These are phyloP conservation scores for Euzophera pinguis DNA, from an alignment of 2,888 invertebrate species.

Conservation along the genomic window DNA sequence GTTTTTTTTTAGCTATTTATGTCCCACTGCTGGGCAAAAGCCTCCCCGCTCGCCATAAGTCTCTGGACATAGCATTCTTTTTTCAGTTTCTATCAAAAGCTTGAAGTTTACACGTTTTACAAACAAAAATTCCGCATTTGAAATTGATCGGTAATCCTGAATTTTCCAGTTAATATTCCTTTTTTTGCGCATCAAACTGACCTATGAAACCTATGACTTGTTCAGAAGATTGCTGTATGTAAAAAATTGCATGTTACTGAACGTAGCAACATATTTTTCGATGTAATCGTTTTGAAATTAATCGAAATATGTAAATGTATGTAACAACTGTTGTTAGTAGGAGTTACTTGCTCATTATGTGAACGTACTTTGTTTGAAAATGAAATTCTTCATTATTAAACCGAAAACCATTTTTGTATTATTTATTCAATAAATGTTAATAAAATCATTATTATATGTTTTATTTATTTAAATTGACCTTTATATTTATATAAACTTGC, in stretches of 20 bases:
- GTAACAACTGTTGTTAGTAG: constrained; percentile 45
- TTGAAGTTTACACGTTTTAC: too few species aligned
- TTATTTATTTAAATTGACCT: constrained; percentile 24
- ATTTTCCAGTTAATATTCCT: background rate
- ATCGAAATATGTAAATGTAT: constrained; percentile 39
- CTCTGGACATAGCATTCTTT: too few species aligned
- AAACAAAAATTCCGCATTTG: too few species aligned
- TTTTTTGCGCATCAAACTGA: constrained; percentile 40
- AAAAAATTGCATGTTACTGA: constrained; percentile 43
- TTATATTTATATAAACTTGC: too few species aligned
- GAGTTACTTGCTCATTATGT: constrained; percentile 65
- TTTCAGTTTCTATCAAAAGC: too few species aligned
- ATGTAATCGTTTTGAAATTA: constrained; percentile 48
- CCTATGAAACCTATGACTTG: constrained; percentile 16
- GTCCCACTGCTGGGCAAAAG: too few species aligned
- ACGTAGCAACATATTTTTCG: constrained; percentile 61
- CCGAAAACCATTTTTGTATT: constrained; percentile 74
- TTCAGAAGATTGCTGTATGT: constrained; percentile 22
- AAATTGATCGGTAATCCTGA: too few species aligned
- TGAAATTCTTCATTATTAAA: constrained; percentile 62
- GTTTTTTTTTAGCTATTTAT: too few species aligned
- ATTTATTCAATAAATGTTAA: constrained; percentile 80
- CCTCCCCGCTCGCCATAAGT: too few species aligned
- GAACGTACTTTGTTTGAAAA: constrained; percentile 51
- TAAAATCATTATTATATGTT: constrained; percentile 58